Base-by-base conservation (phyloP, 2,888 invertebrate genomes). In the Drosophila mayaguana region DNA sequence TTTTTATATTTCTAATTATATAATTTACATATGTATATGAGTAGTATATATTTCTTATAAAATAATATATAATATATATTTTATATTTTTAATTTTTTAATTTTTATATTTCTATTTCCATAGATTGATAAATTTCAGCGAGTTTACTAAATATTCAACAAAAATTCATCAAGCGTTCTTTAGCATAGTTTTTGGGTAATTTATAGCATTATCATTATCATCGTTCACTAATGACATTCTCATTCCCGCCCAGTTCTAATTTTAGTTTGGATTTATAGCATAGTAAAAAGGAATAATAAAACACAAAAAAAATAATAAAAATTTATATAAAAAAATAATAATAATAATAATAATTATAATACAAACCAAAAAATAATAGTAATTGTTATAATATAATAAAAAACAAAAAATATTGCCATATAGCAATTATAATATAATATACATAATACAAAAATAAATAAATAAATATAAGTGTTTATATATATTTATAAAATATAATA, bases 51-150 rank as follows among this genome's bases (percentile, higher is more conserved):
- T n/a, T n/a, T n/a, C n/a, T n/a, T n/a, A n/a, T n/a, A n/a, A n/a
- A n/a, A n/a, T n/a, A n/a, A n/a, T n/a, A n/a, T n/a, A n/a, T n/a
- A n/a, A n/a, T n/a, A n/a, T n/a, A n/a, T n/a, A n/a, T n/a, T n/a
- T n/a, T n/a, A n/a, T n/a, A n/a, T n/a, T n/a, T n/a, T n/a, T n/a
- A n/a, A n/a, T n/a, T n/a, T n/a, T n/a, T n/a, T n/a, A n/a, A n/a
- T n/a, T n/a, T n/a, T n/a, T n/a, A n/a, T n/a, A n/a, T n/a, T n/a
- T n/a, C n/a, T 22, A 14, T 32, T 32, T 55, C 1, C 25, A 2
- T 22, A 57, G 57, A 22, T 22, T 34, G 22, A 57, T 34, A 11
- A 28, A 48, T 5, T 12, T 28, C 48, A 45, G 56, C 22, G 34
- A 45, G 34, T n/a, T 9, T 43, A 18, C 2, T 14, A 25, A n/a